Base-by-base conservation (phyloP, 2,113 vertebrate genomes). In the Tautogolabrus adspersus region DNA sequence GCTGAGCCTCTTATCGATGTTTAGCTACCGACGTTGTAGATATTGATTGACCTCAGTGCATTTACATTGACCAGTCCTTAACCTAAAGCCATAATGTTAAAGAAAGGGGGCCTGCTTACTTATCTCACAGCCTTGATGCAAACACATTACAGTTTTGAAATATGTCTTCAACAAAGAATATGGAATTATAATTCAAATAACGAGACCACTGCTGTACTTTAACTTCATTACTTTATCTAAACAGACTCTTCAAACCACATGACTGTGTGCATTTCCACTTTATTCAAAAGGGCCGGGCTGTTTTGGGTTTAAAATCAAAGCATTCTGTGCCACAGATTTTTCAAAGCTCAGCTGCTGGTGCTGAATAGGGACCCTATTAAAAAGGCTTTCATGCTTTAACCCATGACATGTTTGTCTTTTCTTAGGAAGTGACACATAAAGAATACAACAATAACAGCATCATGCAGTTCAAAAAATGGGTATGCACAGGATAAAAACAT, bases 11-110 rank as follows among this genome's bases (percentile, higher is more conserved):
- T 2, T 52, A 77, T 84, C 64, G 66, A 78, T 60, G 69, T 83
- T 75, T 86, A 64, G 72, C 75, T 86, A 63, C 49, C 30, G 5
- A 66, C 70, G 40, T 62, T 84, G 76, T 38, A 70, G 66, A 44
- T 77, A 88, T 86, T 75, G 86, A 91, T 67, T 54, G 16, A 57
- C 26, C 34, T 26, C 59, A 63, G 67, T 82, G 84, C 77, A 72
- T 78, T 88, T 68, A 69, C 49, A 26, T 72, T 62, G 74, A 66
- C 22, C 70, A 59, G 51, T 81, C 56, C 26, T 75, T 79, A 75
- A 85, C 67, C 51, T 19, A 34, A 58, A 77, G 72, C 74, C 49
- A 59, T 18, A 21, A 49, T 65, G 11, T 68, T 72, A 57, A 79
- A 72, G 40, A 38, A 21, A 40, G 26, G 26, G 26, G 26, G 26